Conservation (phyloP, 2,113 vertebrate genomes). For the Nothocercus julius region DNA sequence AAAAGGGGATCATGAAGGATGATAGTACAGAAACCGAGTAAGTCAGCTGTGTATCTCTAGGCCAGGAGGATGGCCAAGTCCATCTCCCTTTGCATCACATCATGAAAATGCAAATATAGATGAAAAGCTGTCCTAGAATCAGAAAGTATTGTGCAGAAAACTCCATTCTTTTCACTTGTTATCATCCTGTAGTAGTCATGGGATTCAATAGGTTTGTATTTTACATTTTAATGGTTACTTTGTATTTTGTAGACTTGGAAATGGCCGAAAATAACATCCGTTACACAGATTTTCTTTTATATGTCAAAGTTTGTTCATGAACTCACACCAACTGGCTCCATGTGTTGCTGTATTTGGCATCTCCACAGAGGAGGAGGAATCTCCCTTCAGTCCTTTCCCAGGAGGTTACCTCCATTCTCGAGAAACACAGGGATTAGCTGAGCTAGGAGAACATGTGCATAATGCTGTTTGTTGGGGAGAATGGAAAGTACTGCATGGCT, state of each 20-base stretch:
- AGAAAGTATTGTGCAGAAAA: background rate
- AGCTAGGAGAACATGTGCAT: background rate
- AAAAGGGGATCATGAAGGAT: fast-evolving
- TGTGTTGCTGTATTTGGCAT: constrained; percentile 29
- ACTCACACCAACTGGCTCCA: background rate
- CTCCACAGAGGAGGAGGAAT: background rate
- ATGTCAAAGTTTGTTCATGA: background rate
- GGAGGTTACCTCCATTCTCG: constrained; percentile 37
- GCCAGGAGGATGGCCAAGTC: background rate
- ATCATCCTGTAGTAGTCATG: fast-evolving
- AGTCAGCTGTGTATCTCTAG: background rate
- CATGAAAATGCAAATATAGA: background rate
- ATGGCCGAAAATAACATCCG: background rate
- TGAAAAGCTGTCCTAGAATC: background rate
- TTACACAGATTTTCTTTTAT: background rate
- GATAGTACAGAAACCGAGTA: background rate
- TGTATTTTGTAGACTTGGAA: background rate
- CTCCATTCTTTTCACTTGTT: background rate
- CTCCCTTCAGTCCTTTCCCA: constrained; percentile 8
- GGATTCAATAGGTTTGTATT: background rate
- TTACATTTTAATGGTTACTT: background rate
- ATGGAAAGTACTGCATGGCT: background rate
- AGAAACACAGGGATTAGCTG: constrained; percentile 44
- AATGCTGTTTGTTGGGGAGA: background rate
- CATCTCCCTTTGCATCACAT: background rate